Evolutionary conservation across 2,888 invertebrate species (phyloP).

Genomic region (Augiades crinisus): DNA sequence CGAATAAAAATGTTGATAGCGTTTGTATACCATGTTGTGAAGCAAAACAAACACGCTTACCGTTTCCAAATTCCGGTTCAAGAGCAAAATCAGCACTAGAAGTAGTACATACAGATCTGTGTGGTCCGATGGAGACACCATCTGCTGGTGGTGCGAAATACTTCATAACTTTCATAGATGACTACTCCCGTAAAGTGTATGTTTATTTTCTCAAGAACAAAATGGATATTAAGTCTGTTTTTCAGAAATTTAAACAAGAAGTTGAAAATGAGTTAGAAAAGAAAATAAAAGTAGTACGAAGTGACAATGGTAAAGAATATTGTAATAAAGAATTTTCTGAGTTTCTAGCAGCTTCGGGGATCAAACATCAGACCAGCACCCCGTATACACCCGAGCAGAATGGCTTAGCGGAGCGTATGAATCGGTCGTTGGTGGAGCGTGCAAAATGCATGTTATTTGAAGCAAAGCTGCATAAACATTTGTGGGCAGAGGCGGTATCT

Average conservation of each 20-base stretch:
- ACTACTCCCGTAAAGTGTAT: slow-evolving; percentile 36
- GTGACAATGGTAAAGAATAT: slow-evolving; percentile 26
- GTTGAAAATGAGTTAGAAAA: slow-evolving; percentile 25
- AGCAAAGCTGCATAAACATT: slow-evolving; percentile 23
- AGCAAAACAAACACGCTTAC: slow-evolving; percentile 26
- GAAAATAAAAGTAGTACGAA: slow-evolving; percentile 23
- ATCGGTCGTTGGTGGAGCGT: slow-evolving; percentile 31
- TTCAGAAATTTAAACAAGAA: slow-evolving; percentile 29
- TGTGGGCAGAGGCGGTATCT: slow-evolving; percentile 43
- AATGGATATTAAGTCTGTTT: slow-evolving; percentile 34
- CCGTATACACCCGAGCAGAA: slow-evolving; percentile 43
- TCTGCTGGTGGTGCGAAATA: slow-evolving; percentile 46
- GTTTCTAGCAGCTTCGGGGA: slow-evolving; percentile 32
- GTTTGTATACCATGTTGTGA: slow-evolving; percentile 22
- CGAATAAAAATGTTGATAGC: slow-evolving; percentile 6
- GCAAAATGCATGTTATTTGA: slow-evolving; percentile 30
- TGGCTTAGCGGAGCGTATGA: slow-evolving; percentile 40
- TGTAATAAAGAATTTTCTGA: slow-evolving; percentile 23
- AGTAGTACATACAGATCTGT: slow-evolving; percentile 46
- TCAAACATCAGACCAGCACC: slow-evolving; percentile 35
- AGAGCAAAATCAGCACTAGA: slow-evolving; percentile 37
- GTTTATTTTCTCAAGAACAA: slow-evolving; percentile 44
- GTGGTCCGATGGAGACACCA: slow-evolving; percentile 45
- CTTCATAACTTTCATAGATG: slow-evolving; percentile 50
- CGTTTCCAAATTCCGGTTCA: slow-evolving; percentile 22